Evolutionary conservation across 2,797 vertebrate genomes (phyloP).

Genomic region (Xyrichtys novacula): DNA sequence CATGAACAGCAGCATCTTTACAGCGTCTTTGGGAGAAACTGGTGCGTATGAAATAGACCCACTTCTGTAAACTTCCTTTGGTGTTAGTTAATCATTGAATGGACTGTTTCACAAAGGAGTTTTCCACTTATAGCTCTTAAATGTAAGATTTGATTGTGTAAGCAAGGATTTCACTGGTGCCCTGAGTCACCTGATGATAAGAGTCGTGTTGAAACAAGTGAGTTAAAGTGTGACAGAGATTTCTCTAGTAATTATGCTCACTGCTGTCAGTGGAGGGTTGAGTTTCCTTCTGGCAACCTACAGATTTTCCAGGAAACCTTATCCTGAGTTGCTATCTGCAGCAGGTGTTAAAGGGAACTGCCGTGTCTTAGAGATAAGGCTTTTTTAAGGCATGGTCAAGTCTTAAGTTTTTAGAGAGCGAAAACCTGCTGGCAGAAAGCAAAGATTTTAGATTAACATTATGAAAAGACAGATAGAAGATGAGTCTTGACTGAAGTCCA

Average conservation of each 20-base stretch:
- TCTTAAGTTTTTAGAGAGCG: no score
- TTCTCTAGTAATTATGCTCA: not conserved
- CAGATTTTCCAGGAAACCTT: not conserved
- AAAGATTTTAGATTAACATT: no score
- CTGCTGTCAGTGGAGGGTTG: not conserved
- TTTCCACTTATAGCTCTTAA: not conserved
- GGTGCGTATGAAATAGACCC: not conserved
- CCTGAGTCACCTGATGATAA: not conserved
- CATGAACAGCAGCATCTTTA: no score
- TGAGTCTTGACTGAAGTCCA: no score
- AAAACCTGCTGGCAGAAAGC: no score
- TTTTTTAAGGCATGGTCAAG: no score
- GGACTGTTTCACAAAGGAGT: not conserved
- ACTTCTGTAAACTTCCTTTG: not conserved
- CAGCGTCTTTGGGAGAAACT: not conserved
- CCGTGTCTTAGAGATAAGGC: not conserved
- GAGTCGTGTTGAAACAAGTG: slow-evolving; percentile 38
- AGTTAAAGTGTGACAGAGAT: slow-evolving; percentile 56
- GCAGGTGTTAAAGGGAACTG: not conserved
- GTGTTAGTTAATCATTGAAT: slow-evolving; percentile 37
- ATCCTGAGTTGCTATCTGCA: not conserved
- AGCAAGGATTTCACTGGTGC: not conserved
- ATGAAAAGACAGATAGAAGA: no score
- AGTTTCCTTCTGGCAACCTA: slow-evolving; percentile 16
- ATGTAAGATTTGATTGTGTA: slow-evolving; percentile 18